phyloP scores from a whole-genome alignment of 2,797 vertebrate genomes.

The Coccyzus lansbergi region DNA sequence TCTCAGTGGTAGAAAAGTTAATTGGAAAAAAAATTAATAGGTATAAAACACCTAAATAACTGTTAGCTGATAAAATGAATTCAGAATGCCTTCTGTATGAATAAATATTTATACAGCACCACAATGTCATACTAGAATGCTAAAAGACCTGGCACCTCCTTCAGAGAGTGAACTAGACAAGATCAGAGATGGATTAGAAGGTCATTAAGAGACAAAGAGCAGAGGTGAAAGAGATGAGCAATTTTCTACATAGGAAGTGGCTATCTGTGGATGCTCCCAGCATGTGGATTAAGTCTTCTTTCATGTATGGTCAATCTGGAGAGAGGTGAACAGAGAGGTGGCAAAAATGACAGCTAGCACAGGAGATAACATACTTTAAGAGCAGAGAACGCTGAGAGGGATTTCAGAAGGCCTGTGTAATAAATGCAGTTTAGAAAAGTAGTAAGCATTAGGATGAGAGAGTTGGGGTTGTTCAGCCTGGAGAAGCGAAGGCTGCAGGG shows the following conservation, averaged over 20 bases:
- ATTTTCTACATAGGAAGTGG: not conserved
- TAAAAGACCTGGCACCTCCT: not conserved
- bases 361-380: not conserved
- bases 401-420: not conserved
- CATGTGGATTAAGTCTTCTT: not conserved
- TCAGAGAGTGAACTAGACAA: not conserved
- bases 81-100: not conserved
- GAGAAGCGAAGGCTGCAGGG: too few relatives aligned
- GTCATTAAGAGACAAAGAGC: not conserved
- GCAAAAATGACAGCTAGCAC: not conserved
- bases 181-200: constrained; percentile 15
- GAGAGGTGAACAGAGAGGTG: not conserved
- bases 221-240: not conserved
- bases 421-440: not conserved
- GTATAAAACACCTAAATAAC: not conserved
- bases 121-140: not conserved
- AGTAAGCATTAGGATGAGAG: not conserved
- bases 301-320: not conserved
- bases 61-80: constrained; percentile 42
- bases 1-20: constrained; percentile 24
- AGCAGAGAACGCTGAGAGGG: not conserved
- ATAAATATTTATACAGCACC: constrained; percentile 14
- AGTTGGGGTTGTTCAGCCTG: too few relatives aligned
- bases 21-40: constrained; percentile 41
- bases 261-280: not conserved